Evolutionary conservation across 2,888 invertebrate genomes (phyloP).

Genomic region (Xestia xanthographa): DNA sequence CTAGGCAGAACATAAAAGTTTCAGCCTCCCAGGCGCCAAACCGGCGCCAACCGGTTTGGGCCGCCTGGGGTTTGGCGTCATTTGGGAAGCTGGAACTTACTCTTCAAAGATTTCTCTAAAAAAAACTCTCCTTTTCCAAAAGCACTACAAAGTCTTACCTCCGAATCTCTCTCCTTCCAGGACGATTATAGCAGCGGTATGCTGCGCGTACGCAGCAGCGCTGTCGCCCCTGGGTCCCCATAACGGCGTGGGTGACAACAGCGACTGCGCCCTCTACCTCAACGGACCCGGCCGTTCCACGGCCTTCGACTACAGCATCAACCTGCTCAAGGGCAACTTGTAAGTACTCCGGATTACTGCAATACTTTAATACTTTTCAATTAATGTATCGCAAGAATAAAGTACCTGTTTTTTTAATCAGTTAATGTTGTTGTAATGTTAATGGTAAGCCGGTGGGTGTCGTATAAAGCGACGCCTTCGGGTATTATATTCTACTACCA

Average conservation of each 20-base stretch:
- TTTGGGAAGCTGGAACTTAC: too few relatives aligned
- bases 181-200: conserved; percentile 83
- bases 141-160: background rate
- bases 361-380: conserved; percentile 21
- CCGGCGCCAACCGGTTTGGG: too few relatives aligned
- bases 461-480: background rate
- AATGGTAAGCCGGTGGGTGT: background rate
- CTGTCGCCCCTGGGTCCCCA: conserved; percentile 74
- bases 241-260: conserved; percentile 80
- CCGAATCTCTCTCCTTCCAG: conserved; percentile 70
- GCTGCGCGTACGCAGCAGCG: conserved; percentile 77
- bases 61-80: too few relatives aligned
- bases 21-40: background rate
- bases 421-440: conserved; percentile 13
- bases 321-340: conserved; percentile 95
- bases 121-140: background rate
- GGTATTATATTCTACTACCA: too few relatives aligned
- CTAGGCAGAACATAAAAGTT: background rate
- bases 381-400: conserved; percentile 20
- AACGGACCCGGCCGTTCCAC: conserved; percentile 95
- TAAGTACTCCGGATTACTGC: conserved; percentile 89
- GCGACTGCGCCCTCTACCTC: conserved; percentile 95
- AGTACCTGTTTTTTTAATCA: conserved; percentile 22
- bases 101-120: background rate
- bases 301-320: conserved; percentile 95